These are phyloP conservation scores for Microctenopoma lineatum DNA, from an alignment of 2,797 vertebrate genomes.

Conservation along the genomic window DNA sequence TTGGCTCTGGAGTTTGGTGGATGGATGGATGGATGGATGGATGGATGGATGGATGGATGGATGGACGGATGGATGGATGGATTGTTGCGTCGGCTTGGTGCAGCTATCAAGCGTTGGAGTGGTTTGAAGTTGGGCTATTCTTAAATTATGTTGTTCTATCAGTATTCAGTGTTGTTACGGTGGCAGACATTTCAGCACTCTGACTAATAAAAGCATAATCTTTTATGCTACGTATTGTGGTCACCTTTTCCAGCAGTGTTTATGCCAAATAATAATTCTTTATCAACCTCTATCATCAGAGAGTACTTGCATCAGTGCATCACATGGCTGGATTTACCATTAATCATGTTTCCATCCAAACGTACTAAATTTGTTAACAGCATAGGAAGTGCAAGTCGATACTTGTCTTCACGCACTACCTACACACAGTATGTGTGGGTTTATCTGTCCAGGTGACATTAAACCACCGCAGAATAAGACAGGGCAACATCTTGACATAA, in stretches of 20 bases:
- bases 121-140: conserved; percentile 7
- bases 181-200: background rate
- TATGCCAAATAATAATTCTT: background rate
- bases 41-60: background rate
- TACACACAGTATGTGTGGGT: too few species aligned
- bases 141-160: conserved; percentile 5
- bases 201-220: background rate
- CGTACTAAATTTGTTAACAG: background rate
- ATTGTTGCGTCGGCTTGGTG: conserved; percentile 5
- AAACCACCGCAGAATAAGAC: background rate
- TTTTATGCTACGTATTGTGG: background rate
- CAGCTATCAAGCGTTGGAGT: background rate
- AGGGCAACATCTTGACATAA: background rate
- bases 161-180: background rate
- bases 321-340: background rate
- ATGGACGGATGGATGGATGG: background rate
- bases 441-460: too few species aligned
- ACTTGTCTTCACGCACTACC: too few species aligned
- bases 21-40: background rate
- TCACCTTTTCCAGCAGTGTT: background rate
- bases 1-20: conserved; percentile 24
- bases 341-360: background rate
- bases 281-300: background rate
- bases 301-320: background rate
- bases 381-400: too few species aligned